phyloP scores from a whole-genome alignment of 2,888 invertebrate species.

The Catocala sponsa region DNA sequence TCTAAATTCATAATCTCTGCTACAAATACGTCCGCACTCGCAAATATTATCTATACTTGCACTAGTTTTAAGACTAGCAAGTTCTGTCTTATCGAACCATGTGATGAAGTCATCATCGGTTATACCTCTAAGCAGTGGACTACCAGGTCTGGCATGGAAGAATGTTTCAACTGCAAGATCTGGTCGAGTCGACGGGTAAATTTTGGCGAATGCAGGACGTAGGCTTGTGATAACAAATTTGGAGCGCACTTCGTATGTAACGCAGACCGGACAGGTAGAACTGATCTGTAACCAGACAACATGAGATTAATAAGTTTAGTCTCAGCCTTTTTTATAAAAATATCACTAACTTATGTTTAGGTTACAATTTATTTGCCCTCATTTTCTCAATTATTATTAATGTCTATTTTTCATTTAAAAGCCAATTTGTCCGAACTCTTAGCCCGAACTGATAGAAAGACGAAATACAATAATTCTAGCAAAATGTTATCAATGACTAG shows the following conservation, averaged over 20 bases:
- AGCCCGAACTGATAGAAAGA: no score
- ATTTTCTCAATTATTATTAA: no score
- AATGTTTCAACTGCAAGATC: constrained; percentile 90
- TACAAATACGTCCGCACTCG: constrained; percentile 85
- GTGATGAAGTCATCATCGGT: constrained; percentile 90
- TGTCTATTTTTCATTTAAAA: no score
- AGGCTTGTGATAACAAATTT: constrained; percentile 89
- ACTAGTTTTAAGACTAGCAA: constrained; percentile 78
- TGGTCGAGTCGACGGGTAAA: constrained; percentile 89
- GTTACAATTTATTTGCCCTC: no score
- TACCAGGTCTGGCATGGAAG: constrained; percentile 89
- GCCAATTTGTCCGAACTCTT: no score
- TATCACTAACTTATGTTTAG: no score
- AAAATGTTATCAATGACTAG: no score
- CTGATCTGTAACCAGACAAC: constrained; percentile 78
- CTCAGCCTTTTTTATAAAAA: background rate
- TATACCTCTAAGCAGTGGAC: constrained; percentile 88
- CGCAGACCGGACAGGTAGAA: constrained; percentile 89
- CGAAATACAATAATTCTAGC: no score
- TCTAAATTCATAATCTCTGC: constrained; percentile 78
- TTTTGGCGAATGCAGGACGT: constrained; percentile 89
- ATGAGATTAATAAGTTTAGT: background rate
- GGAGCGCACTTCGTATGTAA: constrained; percentile 88
- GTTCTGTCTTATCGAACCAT: constrained; percentile 89
- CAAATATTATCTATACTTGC: constrained; percentile 85